phyloP scores from a whole-genome alignment of 2,113 vertebrate genomes.

The Clarias magur region DNA sequence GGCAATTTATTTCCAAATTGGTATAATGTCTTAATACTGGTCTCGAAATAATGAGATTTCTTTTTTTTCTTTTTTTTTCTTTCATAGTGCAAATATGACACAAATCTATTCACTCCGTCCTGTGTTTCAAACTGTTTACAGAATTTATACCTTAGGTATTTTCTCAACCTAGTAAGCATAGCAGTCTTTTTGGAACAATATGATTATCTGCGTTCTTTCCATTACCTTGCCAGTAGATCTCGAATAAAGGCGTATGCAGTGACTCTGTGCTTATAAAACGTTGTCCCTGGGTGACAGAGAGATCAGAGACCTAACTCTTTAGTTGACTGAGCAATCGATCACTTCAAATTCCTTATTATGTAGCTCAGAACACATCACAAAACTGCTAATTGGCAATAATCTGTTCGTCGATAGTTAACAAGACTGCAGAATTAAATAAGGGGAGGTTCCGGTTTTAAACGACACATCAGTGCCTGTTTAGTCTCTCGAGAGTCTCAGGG shows the following conservation, averaged over 20 bases:
- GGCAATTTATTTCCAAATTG: conserved; percentile 40
- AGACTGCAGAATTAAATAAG: conserved; percentile 81
- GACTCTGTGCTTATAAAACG: conserved; percentile 35
- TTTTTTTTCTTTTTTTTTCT: conserved; percentile 29
- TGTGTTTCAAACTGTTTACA: not conserved
- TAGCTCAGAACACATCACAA: conserved; percentile 76
- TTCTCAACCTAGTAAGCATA: not conserved
- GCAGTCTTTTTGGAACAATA: not conserved
- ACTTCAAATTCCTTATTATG: conserved; percentile 75
- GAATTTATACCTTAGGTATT: conserved; percentile 15
- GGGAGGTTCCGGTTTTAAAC: conserved; percentile 76
- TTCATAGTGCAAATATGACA: conserved; percentile 5
- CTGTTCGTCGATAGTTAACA: conserved; percentile 79
- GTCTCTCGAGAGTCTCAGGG: conserved; percentile 55
- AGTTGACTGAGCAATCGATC: conserved; percentile 74
- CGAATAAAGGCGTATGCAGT: not conserved
- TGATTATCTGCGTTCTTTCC: not conserved
- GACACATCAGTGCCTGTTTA: conserved; percentile 66
- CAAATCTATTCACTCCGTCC: conserved; percentile 1
- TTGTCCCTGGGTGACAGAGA: conserved; percentile 46
- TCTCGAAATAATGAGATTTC: conserved; percentile 30
- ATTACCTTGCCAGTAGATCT: not conserved
- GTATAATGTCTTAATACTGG: conserved; percentile 15
- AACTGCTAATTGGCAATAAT: conserved; percentile 85
- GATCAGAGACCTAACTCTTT: conserved; percentile 65